phyloP scores from a whole-genome alignment of 1,140 invertebrate species.

The Anastrepha ludens region DNA sequence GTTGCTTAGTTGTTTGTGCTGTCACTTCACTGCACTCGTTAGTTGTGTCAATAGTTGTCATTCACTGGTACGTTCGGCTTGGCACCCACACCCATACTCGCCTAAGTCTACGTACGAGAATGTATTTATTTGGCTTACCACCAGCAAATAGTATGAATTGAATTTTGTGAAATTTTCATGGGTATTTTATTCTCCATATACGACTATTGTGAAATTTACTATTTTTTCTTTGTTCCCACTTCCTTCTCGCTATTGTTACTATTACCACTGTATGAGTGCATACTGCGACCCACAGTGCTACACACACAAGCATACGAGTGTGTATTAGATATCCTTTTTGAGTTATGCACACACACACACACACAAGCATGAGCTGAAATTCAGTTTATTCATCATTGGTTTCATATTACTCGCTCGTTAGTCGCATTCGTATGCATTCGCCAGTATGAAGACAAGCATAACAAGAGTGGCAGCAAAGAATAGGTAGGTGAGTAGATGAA shows the following conservation, averaged over 20 bases:
- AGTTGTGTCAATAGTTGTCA: constrained; percentile 25
- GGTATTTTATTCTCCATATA: background rate
- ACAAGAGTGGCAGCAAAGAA: background rate
- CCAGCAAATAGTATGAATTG: constrained; percentile 16
- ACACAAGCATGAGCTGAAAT: background rate
- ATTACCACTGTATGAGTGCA: constrained; percentile 9
- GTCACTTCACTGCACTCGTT: constrained; percentile 26
- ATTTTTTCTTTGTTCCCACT: constrained; percentile 1
- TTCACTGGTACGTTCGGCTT: background rate
- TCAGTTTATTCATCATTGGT: constrained; percentile 46
- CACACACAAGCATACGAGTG: background rate
- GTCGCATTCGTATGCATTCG: background rate
- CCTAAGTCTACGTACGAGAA: background rate
- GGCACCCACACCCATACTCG: background rate
- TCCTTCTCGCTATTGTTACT: constrained; percentile 1
- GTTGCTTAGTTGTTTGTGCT: background rate
- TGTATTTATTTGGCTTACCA: background rate
- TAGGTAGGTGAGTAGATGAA: background rate
- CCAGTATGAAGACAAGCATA: background rate
- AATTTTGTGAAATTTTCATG: background rate
- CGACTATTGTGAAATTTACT: background rate
- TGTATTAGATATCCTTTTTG: background rate
- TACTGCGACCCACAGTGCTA: background rate
- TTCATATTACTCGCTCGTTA: constrained; percentile 51
- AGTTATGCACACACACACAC: background rate